Percentiles rank a stretch among this genome's conserved stretches.
Conservation (phyloP, 1,140 invertebrate genomes). For the Papilio aristodemus region DNA sequence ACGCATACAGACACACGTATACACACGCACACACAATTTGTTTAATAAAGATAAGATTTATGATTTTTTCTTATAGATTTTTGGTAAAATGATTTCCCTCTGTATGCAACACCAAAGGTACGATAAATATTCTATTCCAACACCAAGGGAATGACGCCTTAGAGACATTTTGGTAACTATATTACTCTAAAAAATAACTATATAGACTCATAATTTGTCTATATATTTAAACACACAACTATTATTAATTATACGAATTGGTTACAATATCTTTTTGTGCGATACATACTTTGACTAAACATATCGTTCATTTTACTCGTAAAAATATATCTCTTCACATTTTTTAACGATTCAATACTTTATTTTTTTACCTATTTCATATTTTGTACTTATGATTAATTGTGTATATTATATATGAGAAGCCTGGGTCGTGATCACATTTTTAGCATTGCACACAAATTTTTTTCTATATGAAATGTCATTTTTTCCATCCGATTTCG, state of each 20-base stretch:
- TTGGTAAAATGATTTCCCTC: background rate
- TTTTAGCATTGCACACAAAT: background rate
- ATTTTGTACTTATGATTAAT: slow-evolving; percentile 32
- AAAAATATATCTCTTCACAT: background rate
- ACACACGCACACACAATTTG: background rate
- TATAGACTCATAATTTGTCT: background rate
- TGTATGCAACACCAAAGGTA: background rate
- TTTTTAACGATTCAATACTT: background rate
- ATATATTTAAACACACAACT: background rate
- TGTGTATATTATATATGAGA: background rate
- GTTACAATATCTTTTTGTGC: slow-evolving; percentile 4
- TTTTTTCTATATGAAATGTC: background rate
- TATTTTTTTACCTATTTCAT: slow-evolving; percentile 11
- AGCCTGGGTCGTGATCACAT: background rate
- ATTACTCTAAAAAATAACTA: slow-evolving; percentile 18
- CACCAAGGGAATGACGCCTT: background rate
- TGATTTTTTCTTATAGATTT: background rate
- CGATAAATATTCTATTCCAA: background rate
- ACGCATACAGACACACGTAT: background rate
- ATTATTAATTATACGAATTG: slow-evolving; percentile 12
- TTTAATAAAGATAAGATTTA: background rate
- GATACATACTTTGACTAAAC: background rate
- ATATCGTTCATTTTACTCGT: slow-evolving; percentile 2
- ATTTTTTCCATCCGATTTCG: background rate
- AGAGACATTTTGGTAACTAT: background rate